phyloP scores from a whole-genome alignment of 2,888 invertebrate genomes.

The Eristalis tenax region DNA sequence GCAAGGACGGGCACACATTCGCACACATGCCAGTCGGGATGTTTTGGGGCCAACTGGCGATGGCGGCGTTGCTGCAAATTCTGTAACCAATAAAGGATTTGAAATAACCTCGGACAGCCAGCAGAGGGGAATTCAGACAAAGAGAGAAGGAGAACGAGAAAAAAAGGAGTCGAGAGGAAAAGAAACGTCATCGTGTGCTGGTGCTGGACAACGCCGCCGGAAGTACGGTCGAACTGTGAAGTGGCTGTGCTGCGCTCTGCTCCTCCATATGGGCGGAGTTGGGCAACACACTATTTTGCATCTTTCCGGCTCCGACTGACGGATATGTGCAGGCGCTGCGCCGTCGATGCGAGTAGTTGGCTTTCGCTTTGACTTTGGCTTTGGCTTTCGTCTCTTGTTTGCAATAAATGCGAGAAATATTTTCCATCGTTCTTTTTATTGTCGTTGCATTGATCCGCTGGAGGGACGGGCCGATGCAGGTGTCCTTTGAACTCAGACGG shows the following conservation, averaged over 20 bases:
- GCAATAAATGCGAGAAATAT: background rate
- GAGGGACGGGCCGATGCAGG: too few species aligned
- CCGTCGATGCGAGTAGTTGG: background rate
- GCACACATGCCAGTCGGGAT: constrained; percentile 36
- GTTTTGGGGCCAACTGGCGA: constrained; percentile 16
- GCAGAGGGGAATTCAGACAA: background rate
- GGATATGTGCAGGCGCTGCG: constrained; percentile 22
- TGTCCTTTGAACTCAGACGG: background rate
- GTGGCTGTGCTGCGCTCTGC: constrained; percentile 22
- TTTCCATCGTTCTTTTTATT: background rate
- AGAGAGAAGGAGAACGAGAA: background rate
- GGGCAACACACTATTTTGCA: constrained; percentile 27
- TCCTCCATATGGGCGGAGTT: constrained; percentile 44
- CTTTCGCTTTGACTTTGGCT: background rate
- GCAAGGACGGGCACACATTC: constrained; percentile 38
- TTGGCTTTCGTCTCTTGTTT: background rate
- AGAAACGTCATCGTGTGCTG: background rate
- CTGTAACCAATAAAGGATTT: constrained; percentile 65
- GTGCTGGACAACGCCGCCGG: constrained; percentile 28
- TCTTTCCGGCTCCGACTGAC: constrained; percentile 46
- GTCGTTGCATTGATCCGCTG: background rate
- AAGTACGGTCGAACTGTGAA: constrained; percentile 48
- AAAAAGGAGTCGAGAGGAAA: constrained; percentile 20
- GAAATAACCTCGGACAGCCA: constrained; percentile 17
- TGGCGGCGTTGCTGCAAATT: constrained; percentile 56